These are phyloP conservation scores for Microctenopoma stevenorrisi DNA, from an alignment of 2,797 vertebrate species.

Conservation along the genomic window DNA sequence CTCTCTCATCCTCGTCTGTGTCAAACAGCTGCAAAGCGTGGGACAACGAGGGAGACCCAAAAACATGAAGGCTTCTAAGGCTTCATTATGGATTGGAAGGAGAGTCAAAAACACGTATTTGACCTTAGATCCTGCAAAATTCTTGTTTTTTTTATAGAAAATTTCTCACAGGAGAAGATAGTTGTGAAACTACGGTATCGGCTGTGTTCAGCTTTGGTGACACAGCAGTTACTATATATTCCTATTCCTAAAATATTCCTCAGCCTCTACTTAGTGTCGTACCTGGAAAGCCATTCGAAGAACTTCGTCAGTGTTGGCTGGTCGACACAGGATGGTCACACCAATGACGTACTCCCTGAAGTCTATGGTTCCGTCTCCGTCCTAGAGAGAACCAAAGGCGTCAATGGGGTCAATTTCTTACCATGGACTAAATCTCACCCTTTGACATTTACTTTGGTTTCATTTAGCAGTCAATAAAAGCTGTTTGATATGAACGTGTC, in stretches of 20 bases:
- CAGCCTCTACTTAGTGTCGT: slow-evolving; percentile 16
- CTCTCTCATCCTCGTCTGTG: slow-evolving; percentile 89
- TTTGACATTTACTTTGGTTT: background rate
- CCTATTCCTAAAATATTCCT: background rate
- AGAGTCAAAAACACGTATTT: slow-evolving; percentile 24
- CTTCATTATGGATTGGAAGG: background rate
- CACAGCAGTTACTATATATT: background rate
- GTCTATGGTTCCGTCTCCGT: slow-evolving; percentile 95
- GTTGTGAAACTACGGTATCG: background rate
- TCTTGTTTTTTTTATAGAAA: background rate
- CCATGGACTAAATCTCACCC: too few relatives aligned
- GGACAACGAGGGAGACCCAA: background rate
- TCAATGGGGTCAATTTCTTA: too few relatives aligned
- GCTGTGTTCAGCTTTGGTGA: background rate
- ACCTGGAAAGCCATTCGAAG: slow-evolving; percentile 96
- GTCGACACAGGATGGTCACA: slow-evolving; percentile 93
- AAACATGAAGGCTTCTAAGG: background rate
- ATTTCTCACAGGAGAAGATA: background rate
- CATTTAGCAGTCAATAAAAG: background rate
- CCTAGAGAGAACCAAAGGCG: slow-evolving; percentile 72
- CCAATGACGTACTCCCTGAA: slow-evolving; percentile 99
- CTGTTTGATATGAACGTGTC: slow-evolving; percentile 47
- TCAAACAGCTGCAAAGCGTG: slow-evolving; percentile 89
- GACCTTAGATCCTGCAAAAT: slow-evolving; percentile 33
- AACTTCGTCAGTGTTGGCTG: slow-evolving; percentile 95